phyloP scores from a whole-genome alignment of 2,113 vertebrate genomes.

The Sapayoa aenigma region DNA sequence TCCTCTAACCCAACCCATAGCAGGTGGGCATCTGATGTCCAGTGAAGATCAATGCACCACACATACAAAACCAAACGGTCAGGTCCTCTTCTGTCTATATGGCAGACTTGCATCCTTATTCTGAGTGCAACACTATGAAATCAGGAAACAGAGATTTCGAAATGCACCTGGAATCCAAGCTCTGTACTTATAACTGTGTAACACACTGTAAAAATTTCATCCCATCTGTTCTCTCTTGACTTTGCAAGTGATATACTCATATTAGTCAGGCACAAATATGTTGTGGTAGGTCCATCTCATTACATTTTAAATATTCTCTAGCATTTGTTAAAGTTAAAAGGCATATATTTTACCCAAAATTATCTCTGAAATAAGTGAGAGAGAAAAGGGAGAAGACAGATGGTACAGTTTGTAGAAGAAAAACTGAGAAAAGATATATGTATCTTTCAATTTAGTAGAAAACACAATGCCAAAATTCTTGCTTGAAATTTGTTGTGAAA shows the following conservation, averaged over 20 bases:
- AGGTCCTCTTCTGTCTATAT: background rate
- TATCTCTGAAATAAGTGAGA: background rate
- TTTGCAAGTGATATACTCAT: background rate
- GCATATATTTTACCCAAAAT: background rate
- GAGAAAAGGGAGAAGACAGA: constrained; percentile 26
- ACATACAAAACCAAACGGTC: background rate
- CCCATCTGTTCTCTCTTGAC: background rate
- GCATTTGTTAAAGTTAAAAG: background rate
- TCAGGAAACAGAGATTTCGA: background rate
- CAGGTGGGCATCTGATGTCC: background rate
- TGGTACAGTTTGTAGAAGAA: constrained; percentile 33
- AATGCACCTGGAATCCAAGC: background rate
- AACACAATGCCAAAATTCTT: constrained; percentile 53
- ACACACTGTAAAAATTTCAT: background rate
- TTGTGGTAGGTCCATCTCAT: background rate
- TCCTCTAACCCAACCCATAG: too few species aligned
- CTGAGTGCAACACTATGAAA: background rate
- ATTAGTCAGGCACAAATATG: background rate
- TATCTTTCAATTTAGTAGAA: constrained; percentile 44
- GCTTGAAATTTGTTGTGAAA: constrained; percentile 32
- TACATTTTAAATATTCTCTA: background rate
- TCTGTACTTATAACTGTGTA: background rate
- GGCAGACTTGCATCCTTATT: background rate
- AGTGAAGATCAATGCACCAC: background rate
- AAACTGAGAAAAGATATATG: constrained; percentile 48